These are phyloP conservation scores for Glaucidium brasilianum DNA, from an alignment of 2,113 vertebrate species.

Conservation along the genomic window DNA sequence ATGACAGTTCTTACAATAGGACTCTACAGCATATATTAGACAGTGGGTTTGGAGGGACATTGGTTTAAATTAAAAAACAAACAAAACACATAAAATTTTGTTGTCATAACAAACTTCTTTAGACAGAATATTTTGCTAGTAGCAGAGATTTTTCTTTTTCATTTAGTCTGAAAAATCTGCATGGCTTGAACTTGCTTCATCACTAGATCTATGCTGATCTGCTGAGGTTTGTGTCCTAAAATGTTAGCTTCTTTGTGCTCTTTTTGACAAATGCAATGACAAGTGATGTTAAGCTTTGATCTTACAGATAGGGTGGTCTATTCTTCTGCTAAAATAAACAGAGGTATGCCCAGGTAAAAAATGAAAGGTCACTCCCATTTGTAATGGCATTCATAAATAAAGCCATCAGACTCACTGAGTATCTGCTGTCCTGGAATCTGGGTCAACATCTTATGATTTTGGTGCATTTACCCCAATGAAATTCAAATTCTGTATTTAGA, in stretches of 20 bases:
- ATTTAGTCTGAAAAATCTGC: neutral
- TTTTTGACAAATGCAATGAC: neutral
- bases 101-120: neutral
- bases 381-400: neutral
- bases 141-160: neutral
- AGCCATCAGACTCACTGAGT: neutral
- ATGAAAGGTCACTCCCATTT: neutral
- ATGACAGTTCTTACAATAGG: neutral
- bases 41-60: neutral
- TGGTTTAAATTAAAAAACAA: neutral
- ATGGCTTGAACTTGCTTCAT: neutral
- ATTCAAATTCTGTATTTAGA: neutral
- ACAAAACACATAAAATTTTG: neutral
- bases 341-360: neutral
- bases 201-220: neutral
- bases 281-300: neutral
- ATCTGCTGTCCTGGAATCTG: neutral
- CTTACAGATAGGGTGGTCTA: neutral
- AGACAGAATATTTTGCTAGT: neutral
- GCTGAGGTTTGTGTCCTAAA: neutral
- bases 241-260: neutral
- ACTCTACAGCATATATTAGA: neutral
- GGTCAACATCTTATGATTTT: neutral
- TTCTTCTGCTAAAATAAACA: neutral
- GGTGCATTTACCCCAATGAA: neutral